A percentile compares a stretch with the other conserved stretches of the same genome.
phyloP scores from a whole-genome alignment of 2,113 vertebrate genomes.

The Nymphicus hollandicus region DNA sequence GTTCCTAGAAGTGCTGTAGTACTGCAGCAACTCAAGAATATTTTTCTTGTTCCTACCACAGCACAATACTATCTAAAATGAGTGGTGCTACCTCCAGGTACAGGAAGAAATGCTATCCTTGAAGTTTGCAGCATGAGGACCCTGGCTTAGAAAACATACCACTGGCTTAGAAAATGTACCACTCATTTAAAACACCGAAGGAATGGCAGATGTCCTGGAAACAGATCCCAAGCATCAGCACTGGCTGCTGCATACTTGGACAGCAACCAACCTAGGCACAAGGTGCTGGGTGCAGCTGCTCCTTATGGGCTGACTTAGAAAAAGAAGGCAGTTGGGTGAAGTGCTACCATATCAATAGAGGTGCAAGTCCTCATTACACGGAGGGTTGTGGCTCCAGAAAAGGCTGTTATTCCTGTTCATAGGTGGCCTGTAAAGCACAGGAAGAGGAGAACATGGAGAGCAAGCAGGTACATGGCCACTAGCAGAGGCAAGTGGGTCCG shows the following conservation, averaged over 20 bases:
- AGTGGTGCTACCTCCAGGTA: not conserved
- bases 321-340: not conserved
- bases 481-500: conserved; percentile 85
- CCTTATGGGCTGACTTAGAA: not conserved
- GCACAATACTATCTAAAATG: not conserved
- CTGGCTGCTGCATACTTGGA: not conserved
- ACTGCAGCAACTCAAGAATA: not conserved
- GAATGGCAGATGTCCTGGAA: not conserved
- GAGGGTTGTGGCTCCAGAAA: not conserved
- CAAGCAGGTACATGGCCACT: conserved; percentile 80
- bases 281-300: not conserved
- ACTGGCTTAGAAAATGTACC: not conserved
- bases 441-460: conserved; percentile 85
- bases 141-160: not conserved
- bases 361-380: not conserved
- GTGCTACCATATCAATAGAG: not conserved
- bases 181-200: fast-evolving
- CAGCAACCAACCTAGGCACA: not conserved
- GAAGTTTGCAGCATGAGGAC: not conserved
- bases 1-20: not conserved
- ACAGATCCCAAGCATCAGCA: not conserved
- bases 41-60: not conserved
- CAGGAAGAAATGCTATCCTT: not conserved
- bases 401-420: conserved; percentile 40
- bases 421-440: conserved; percentile 89